Base-by-base conservation (phyloP, 1,140 invertebrate genomes). In the Drosophila virilis region DNA sequence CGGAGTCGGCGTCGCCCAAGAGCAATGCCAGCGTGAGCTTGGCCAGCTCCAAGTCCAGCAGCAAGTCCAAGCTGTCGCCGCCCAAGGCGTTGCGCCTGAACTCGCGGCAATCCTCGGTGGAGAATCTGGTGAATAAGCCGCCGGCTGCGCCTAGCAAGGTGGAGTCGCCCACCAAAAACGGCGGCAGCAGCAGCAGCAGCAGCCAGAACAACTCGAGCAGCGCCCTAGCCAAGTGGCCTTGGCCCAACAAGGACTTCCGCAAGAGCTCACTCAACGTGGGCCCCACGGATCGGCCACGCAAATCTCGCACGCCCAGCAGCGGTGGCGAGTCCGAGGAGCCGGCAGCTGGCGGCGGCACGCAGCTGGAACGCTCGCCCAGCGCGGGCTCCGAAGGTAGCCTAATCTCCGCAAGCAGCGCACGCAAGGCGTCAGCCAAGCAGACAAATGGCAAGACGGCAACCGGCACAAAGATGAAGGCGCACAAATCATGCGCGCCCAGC, bases 191-290 rank as follows among this genome's bases (percentile, higher is more conserved):
- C 40, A 72, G 52, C 40, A 73, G 84, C 32, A 69, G 45, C 22
- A 28, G 62, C 58, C 33, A 73, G 74, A 69, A 60, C 1, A 17
- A 15, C 10, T 65, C 76, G 0, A 61, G 72, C 4, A 82, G 65
- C 17, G 72, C 93, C 9, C 93, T 54, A 93, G 77, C 77, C 0
- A 94, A 94, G 60, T 86, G 82, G 82, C 93, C 94, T 1, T 86
- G 82, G 82, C 93, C 94, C 6, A 96, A 96, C 88, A 96, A 96
- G 92, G 96, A 96, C 85, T 96, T 96, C 80, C 93, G 96, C 9
- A 96, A 97, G 90, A 96, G 96, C 0, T 94, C 95, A 0, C 90
- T 96, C 8, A 97, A 96, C 86, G 96, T 96, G 93, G 94, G 94
- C 62, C 92, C 91, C 38, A 93, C 93, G 0, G 93, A 92, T 15